Evolutionary conservation across 1,140 invertebrate species (phyloP).

Genomic region (Cydia fagiglandana): DNA sequence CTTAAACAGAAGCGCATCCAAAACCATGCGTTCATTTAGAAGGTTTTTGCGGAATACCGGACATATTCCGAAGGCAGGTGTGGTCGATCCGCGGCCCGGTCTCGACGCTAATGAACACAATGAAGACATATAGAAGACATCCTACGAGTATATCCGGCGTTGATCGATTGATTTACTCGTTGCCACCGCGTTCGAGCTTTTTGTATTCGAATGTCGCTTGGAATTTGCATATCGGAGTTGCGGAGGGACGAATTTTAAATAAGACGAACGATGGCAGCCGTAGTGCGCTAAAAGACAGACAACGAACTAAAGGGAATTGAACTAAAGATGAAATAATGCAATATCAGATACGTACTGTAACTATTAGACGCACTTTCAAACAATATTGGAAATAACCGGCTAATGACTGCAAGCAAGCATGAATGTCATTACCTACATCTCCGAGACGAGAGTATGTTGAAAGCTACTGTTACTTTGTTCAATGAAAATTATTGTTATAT

Average conservation of each 20-base stretch:
- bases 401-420: too few relatives aligned
- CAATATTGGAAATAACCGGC: background rate
- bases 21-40: slow-evolving; percentile 45
- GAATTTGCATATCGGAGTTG: slow-evolving; percentile 69
- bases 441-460: too few relatives aligned
- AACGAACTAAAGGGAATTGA: background rate
- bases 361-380: background rate
- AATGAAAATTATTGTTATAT: too few relatives aligned
- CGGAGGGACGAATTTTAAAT: slow-evolving; percentile 63
- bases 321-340: background rate
- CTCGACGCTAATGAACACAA: slow-evolving; percentile 76
- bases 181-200: slow-evolving; percentile 75
- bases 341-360: background rate
- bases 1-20: slow-evolving; percentile 28
- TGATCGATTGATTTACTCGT: slow-evolving; percentile 79
- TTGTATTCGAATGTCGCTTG: slow-evolving; percentile 75
- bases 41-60: slow-evolving; percentile 60
- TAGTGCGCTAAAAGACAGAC: slow-evolving; percentile 38
- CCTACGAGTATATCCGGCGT: slow-evolving; percentile 71
- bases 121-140: slow-evolving; percentile 68
- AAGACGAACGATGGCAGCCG: slow-evolving; percentile 56
- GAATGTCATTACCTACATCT: too few relatives aligned
- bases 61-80: slow-evolving; percentile 67
- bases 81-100: slow-evolving; percentile 50
- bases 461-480: too few relatives aligned